phyloP scores from a whole-genome alignment of 2,888 invertebrate genomes.

The Cataglyphis livida region DNA sequence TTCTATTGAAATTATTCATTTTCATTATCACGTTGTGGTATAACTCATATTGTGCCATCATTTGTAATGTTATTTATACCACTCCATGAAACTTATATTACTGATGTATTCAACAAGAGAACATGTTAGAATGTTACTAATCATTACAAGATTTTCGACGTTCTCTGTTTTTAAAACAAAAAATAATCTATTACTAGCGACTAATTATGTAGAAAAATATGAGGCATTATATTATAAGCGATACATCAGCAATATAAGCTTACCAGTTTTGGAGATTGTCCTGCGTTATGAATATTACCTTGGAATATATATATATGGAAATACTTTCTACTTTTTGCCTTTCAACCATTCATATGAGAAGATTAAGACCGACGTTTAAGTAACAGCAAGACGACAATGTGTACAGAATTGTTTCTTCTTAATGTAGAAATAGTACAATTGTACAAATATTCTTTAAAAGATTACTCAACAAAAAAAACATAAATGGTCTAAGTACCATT shows the following conservation, averaged over 20 bases:
- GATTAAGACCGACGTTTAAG: constrained; percentile 37
- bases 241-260: constrained; percentile 69
- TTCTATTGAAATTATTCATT: constrained; percentile 12
- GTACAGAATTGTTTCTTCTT: constrained; percentile 17
- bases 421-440: constrained; percentile 47
- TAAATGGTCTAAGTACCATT: constrained; percentile 71
- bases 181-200: constrained; percentile 54
- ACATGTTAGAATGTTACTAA: constrained; percentile 33
- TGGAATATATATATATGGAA: constrained; percentile 55
- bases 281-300: constrained; percentile 64
- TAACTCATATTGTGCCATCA: constrained; percentile 28
- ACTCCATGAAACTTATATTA: constrained; percentile 58
- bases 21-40: constrained; percentile 19
- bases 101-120: constrained; percentile 62
- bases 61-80: constrained; percentile 53
- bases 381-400: constrained; percentile 53
- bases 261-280: constrained; percentile 69
- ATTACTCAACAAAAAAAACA: constrained; percentile 55
- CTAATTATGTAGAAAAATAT: constrained; percentile 69
- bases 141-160: constrained; percentile 50
- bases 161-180: constrained; percentile 34
- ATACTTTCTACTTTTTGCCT: constrained; percentile 68
- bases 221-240: constrained; percentile 55
- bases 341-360: constrained; percentile 54
- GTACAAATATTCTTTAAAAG: constrained; percentile 59